Base-by-base conservation (phyloP, 1,140 invertebrate genomes). In the Melipona quadrifasciata region DNA sequence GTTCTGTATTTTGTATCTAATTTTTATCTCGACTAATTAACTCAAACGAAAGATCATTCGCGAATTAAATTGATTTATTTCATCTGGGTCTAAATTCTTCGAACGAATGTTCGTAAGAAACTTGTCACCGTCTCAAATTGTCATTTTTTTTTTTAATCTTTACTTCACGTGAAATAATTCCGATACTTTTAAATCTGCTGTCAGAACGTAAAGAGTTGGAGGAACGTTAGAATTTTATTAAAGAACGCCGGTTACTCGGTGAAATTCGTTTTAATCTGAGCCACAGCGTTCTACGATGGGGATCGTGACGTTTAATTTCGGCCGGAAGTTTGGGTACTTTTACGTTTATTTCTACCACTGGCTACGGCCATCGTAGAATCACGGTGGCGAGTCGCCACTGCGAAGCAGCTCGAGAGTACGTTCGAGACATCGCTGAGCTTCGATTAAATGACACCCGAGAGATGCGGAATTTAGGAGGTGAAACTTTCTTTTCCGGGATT, bases 361-460 rank as follows among this genome's bases (percentile, higher is more conserved):
- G 61, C 34, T 3, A 57, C 55, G 39, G 53, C 65, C 58, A 53
- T 34, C 82, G 70, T 61, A 53, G 55, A 70, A 78, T 83, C 75
- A 78, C 74, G 51, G 31, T 73, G 10, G 51, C 6, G 11, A 47
- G 39, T 47, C 39, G 39, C 39, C 39, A 47, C 6, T 47, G 51
- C 61, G 75, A 71, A 65, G 53, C 3, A 53, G 34, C 51, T 71
- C 21, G 68, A 82, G 68, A 82, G 74, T 84, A 80, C 55, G 80
- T 86, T 84, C 64, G 53, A 75, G 34, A 31, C 70, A 84, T 79
- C 68, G 58, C 58, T 34, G 10, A 58, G 87, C 1, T 89, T 89
- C 85, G 88, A 89, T 89, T 89, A 89, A 89, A 89, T 75, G 87
- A 86, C 80, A 84, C 87, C 77, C 81, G 17, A 34, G 88, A 73